Conservation (phyloP, 2,113 vertebrate species). For the Dicentrarchus labrax region DNA sequence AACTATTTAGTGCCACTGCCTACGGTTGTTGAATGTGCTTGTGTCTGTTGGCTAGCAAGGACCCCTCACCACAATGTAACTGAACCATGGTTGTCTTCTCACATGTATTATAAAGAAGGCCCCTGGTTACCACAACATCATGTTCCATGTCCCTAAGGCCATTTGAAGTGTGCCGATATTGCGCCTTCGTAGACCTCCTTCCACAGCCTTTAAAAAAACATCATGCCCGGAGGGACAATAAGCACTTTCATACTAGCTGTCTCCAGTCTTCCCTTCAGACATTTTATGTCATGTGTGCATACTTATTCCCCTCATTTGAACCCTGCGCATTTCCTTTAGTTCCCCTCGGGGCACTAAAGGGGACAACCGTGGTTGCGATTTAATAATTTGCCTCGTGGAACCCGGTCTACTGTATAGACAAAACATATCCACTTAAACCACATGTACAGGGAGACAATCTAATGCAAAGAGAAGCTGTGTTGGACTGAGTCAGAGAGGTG, state of each 20-base stretch:
- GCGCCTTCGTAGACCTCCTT: slow-evolving; percentile 19
- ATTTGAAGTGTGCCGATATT: slow-evolving; percentile 33
- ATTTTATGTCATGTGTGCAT: slow-evolving; percentile 63
- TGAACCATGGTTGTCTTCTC: slow-evolving; percentile 52
- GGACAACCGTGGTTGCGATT: slow-evolving; percentile 16
- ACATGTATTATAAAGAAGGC: slow-evolving; percentile 35
- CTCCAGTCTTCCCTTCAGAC: slow-evolving; percentile 57
- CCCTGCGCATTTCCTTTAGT: slow-evolving; percentile 17
- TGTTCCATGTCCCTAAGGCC: slow-evolving; percentile 37
- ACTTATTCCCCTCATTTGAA: slow-evolving; percentile 61
- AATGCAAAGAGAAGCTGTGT: slow-evolving; percentile 7
- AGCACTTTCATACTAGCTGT: slow-evolving; percentile 50
- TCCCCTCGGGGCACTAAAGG: slow-evolving; percentile 35
- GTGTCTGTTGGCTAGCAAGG: slow-evolving; percentile 2
- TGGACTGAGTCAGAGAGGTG: slow-evolving; percentile 7
- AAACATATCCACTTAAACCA: slow-evolving; percentile 24
- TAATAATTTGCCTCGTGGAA: slow-evolving; percentile 28
- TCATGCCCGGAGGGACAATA: slow-evolving; percentile 49
- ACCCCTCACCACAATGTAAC: slow-evolving; percentile 3
- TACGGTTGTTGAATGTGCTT: slow-evolving; percentile 18
- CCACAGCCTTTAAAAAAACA: slow-evolving; percentile 49
- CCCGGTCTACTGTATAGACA: neutral
- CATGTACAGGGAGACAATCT: slow-evolving; percentile 7
- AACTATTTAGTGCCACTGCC: slow-evolving; percentile 12
- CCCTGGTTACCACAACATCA: slow-evolving; percentile 50